phyloP scores from a whole-genome alignment of 2,113 vertebrate genomes.

The Egretta garzetta region DNA sequence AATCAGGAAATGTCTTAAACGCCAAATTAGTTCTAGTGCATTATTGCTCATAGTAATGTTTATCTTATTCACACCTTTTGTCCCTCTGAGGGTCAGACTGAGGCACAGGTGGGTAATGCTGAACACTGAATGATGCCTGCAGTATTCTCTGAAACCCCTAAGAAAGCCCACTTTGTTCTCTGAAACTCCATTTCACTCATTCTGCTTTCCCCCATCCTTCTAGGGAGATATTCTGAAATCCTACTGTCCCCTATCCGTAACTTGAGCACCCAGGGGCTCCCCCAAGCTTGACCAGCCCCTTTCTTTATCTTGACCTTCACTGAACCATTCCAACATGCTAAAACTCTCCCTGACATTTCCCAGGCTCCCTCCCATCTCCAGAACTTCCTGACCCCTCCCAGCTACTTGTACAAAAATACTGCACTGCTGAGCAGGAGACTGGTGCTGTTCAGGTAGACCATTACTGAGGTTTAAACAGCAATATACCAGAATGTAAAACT shows the following conservation, averaged over 20 bases:
- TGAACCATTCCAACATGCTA: not conserved
- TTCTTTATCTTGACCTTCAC: not conserved
- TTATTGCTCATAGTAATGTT: not conserved
- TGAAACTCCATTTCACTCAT: not conserved
- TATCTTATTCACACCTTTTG: not conserved
- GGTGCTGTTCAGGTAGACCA: not conserved
- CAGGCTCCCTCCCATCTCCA: not conserved
- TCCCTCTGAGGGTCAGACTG: not conserved
- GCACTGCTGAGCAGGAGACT: not conserved
- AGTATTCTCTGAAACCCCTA: not conserved
- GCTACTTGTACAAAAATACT: not conserved
- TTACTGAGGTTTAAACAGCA: not conserved
- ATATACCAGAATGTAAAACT: not conserved
- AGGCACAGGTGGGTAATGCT: not conserved
- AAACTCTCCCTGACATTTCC: not conserved
- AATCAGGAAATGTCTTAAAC: not conserved
- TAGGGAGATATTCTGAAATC: not conserved
- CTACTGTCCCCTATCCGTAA: not conserved
- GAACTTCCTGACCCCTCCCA: not conserved
- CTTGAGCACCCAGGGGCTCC: not conserved
- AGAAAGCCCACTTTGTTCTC: not conserved
- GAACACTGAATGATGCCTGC: not conserved
- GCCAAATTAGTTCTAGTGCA: not conserved
- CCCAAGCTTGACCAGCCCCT: not conserved
- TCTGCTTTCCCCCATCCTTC: not conserved